Evolutionary conservation across 2,888 invertebrate species (phyloP), one percentile per base, ranked within the genome.

Genomic region (Ectemnius cavifrons): DNA sequence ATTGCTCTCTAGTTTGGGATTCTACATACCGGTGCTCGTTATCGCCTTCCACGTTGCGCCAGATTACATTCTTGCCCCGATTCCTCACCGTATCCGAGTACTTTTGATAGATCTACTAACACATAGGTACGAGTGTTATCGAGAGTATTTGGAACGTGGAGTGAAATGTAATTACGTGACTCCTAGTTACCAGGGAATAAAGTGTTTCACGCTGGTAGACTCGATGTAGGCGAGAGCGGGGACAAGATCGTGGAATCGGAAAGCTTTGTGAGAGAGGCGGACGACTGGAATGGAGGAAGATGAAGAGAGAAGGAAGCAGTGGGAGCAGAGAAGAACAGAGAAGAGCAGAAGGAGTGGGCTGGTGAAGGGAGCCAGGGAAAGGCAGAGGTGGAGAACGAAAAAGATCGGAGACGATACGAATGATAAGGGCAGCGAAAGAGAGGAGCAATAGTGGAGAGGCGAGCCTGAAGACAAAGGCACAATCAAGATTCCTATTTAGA

Each of bases 401-500:
- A 49, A 47, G 59, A 64, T 58, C 52, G 6, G 5, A 16, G 52
- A 16, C 14, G 52, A 16, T 52, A 16, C 4, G 52, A 52, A 52
- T 52, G 52, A 20, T 58, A 58, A 20, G 13, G 28, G 23, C 18
- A 49, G 1, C 16, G 47, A 23, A 18, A 46, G 28, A 47, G 20
- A 28, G 60, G 49, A 47, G 23, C 18, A 28, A 60, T 47, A 74
- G 56, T 59, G 28, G 13, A 28, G 46, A n/a, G 63, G 71, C 66
- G 73, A 60, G 70, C 46, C 18, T 68, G 72, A 60, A 75, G 77
- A 81, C 78, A 83, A 84, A 82, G 80, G 80, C 63, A 75, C 81
- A 81, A 86, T 86, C 79, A 77, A 82, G 76, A 79, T 84, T 81
- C 73, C 69, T 72, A 82, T 82, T 83, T 75, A 67, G 65, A 73